phyloP scores from a whole-genome alignment of 1,140 invertebrate species.

The Tribolium madens region DNA sequence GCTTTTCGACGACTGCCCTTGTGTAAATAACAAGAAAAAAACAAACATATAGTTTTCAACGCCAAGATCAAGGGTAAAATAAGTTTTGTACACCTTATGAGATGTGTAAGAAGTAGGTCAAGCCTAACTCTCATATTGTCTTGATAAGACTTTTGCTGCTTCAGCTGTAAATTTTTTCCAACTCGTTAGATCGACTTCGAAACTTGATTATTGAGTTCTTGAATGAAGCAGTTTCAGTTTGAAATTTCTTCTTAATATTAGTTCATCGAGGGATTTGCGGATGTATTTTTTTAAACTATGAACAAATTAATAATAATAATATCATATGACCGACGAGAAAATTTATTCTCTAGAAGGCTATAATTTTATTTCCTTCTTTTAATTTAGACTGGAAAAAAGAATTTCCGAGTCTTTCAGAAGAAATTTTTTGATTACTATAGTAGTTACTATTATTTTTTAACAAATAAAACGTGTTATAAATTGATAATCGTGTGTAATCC shows the following conservation, averaged over 20 bases:
- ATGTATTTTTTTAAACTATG: no score
- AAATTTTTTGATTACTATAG: no score
- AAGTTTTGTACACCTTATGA: neutral
- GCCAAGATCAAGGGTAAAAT: no score
- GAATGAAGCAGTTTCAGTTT: neutral
- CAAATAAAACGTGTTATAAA: neutral
- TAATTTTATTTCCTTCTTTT: no score
- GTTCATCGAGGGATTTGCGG: neutral
- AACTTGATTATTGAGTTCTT: neutral
- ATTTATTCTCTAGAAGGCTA: no score
- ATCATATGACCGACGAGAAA: no score
- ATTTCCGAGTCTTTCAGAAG: no score
- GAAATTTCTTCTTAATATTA: neutral
- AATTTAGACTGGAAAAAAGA: no score
- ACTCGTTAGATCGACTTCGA: neutral
- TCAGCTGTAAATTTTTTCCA: neutral
- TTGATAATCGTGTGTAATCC: neutral
- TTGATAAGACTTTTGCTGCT: neutral
- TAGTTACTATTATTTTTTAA: no score
- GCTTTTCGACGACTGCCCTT: slow-evolving; percentile 64
- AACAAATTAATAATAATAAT: no score
- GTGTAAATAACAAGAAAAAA: slow-evolving; percentile 12
- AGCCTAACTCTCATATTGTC: neutral
- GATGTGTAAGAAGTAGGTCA: neutral
- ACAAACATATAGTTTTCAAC: neutral